Evolutionary conservation across 2,888 invertebrate genomes (phyloP).

Genomic region (Arctia plantaginis): DNA sequence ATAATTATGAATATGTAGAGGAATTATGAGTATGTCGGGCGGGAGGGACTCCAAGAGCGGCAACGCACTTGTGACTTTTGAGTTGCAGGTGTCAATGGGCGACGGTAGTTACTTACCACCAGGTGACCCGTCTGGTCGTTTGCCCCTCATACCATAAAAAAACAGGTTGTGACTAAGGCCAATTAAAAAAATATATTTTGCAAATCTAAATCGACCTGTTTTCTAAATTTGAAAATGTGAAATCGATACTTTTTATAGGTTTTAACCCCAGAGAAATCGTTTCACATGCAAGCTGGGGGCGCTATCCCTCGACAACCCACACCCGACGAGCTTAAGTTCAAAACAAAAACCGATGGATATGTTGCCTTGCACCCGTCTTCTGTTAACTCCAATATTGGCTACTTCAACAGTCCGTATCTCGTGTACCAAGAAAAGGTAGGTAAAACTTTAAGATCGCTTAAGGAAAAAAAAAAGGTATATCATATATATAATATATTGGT

Average conservation of each 20-base stretch:
- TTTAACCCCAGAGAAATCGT: conserved; percentile 92
- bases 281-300: conserved; percentile 90
- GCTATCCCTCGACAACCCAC: conserved; percentile 90
- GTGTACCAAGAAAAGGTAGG: conserved; percentile 92
- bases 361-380: conserved; percentile 93
- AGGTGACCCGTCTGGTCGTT: too few relatives aligned
- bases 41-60: too few relatives aligned
- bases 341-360: conserved; percentile 91
- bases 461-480: too few relatives aligned
- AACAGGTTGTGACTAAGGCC: too few relatives aligned
- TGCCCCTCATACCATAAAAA: too few relatives aligned
- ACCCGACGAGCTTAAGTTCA: conserved; percentile 91
- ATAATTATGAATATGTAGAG: too few relatives aligned
- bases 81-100: too few relatives aligned
- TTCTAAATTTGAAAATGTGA: not conserved
- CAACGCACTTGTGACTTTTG: too few relatives aligned
- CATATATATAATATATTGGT: too few relatives aligned
- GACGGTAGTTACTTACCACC: too few relatives aligned
- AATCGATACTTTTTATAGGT: conserved; percentile 68
- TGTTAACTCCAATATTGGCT: conserved; percentile 88
- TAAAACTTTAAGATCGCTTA: not conserved
- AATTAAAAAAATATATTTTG: not conserved
- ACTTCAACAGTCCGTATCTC: conserved; percentile 91
- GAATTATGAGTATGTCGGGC: too few relatives aligned
- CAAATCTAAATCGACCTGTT: not conserved